Evolutionary conservation across 53 echinoderm and acorn worm genomes (phyloP), one percentile per base, ranked within the genome.

Genomic region (Antedon mediterranea): DNA sequence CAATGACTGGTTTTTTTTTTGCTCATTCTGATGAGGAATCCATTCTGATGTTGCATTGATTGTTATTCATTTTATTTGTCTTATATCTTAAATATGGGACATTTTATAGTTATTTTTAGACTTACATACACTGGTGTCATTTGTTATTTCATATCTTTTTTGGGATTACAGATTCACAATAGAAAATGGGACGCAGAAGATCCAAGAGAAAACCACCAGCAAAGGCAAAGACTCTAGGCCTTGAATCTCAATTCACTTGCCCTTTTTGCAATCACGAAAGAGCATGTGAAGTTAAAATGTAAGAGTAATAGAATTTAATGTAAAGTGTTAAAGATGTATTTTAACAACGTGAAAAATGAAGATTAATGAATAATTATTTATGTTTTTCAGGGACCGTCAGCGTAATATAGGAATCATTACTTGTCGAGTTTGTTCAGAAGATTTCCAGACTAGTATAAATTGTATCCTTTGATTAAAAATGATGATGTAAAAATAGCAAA

Each of bases 391-490:
- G 97, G 97, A 97, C 82, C 82, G 97, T 28, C 93, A 93, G 32
- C 78, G 92, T 76, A 92, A 97, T 71, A 88, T 91, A 4, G 97
- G 95, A 13, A 86, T 97, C 75, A 92, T 97, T 72, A 89, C 92
- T 43, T 97, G 97, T 71, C 82, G 97, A 86, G 92, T 97, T 15
- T 97, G 97, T 71, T 57, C 92, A 72, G 97, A 97, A 71, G 97
- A 97, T 78, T 97, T 93, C 81, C 97, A 97, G 78, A 90, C 97
- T 9, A 85, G 83, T 42, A 97, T 97, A 28, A 97, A 89, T 44
- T 97, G 97, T 97, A 97, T 97, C 97, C 97, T 97, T 97, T 80
- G n/a, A n/a, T n/a, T n/a, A n/a, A n/a, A n/a, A n/a, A n/a, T n/a
- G n/a, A n/a, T n/a, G n/a, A n/a, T 15, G 28, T 28, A 33, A 33